Base-by-base conservation (phyloP, 2,113 vertebrate genomes). In the Aplodontia rufa region DNA sequence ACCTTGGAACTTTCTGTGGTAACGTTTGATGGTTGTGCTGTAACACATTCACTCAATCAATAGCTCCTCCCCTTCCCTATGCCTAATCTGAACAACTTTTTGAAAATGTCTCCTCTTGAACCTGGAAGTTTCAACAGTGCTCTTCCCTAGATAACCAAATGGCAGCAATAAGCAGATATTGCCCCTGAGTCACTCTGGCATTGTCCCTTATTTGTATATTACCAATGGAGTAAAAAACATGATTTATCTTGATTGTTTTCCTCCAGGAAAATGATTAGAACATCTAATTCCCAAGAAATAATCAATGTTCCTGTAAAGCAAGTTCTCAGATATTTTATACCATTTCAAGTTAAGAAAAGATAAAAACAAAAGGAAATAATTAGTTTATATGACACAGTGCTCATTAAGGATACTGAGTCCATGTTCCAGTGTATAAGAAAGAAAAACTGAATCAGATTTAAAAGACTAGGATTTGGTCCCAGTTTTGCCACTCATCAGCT, bases 281-380 rank as follows among this genome's bases (percentile, higher is more conserved):
- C 37, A 94, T 66, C 58, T 32, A 80, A 69, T 49, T 84, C 76
- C 81, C 75, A 88, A 80, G 47, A 93, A 91, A 87, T 85, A 58
- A 90, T 75, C 80, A 55, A 55, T 69, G 42, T 87, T 62, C 45
- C 51, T 91, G 6, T 75, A 88, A 80, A 87, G 51, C 20, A 95
- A 91, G 87, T 80, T 71, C 82, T 85, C 45, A 76, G 40, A 84
- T 75, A 84, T 53, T 87, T 91, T 75, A 32, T 0, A 58, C 55
- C 81, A n/a, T 95, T 93, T 90, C 28, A 80, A 84, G 64, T 84
- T 80, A 80, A 60, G 37, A 88, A 86, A 89, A 71, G 76, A 80
- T 69, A 78, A 80, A 82, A 92, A 66, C 40, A 94, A 66, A 72
- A 92, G 66, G 40, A 95, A 92, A 90, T 58, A 86, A 76, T 92